Percentiles rank a stretch among this genome's conserved stretches.
Conservation (phyloP, 30 jellyfish, hydroid and myxozoan species). For the Turritopsis dohrnii region DNA sequence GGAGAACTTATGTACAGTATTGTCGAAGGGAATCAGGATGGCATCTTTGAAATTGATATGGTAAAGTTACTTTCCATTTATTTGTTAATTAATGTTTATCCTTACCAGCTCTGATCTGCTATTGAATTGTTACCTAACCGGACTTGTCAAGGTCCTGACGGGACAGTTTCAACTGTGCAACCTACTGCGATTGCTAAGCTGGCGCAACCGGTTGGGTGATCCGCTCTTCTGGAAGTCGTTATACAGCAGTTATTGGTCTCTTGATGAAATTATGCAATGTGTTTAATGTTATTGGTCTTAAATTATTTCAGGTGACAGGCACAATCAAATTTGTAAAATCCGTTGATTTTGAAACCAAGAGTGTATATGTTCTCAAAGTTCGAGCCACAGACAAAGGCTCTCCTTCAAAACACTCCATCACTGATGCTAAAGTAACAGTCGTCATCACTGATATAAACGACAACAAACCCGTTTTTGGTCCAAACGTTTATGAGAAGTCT, state of each 20-base stretch:
- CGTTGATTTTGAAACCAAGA: background rate
- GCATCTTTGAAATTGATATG: conserved; percentile 1
- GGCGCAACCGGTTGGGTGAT: no score
- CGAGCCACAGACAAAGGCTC: conserved; percentile 10
- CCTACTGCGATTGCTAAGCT: no score
- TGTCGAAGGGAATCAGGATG: background rate
- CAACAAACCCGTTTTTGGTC: background rate
- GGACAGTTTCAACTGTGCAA: no score
- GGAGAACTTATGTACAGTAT: conserved; percentile 26
- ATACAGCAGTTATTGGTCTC: no score
- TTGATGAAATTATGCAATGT: background rate
- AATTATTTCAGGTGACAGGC: background rate
- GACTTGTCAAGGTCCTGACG: no score
- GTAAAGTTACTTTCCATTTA: background rate
- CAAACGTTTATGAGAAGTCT: conserved; percentile 3
- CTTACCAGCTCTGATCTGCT: no score
- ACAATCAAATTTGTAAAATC: background rate
- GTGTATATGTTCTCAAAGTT: background rate
- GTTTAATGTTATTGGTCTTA: background rate
- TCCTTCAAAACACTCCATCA: background rate
- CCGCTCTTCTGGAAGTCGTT: no score
- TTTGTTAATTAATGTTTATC: no score
- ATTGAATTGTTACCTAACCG: no score
- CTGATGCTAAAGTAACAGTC: background rate
- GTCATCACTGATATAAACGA: background rate